These are phyloP conservation scores for Phyllotreta cruciferae DNA, from an alignment of 2,888 invertebrate species.

Conservation along the genomic window DNA sequence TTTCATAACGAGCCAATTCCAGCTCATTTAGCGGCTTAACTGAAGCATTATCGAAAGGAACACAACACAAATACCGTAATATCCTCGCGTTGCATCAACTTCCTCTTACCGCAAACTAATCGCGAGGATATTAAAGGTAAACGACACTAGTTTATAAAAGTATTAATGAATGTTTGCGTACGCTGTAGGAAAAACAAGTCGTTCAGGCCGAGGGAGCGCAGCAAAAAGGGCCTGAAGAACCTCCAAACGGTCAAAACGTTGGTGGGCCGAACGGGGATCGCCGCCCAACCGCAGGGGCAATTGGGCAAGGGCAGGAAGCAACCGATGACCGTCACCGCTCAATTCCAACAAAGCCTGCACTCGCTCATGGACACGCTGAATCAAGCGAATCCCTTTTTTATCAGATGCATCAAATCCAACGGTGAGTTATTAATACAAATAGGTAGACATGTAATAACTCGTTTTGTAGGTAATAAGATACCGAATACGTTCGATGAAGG, in stretches of 20 bases:
- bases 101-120: too few relatives aligned
- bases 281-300: conserved; percentile 62
- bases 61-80: too few relatives aligned
- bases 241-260: conserved; percentile 91
- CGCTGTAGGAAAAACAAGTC: conserved; percentile 96
- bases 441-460: too few relatives aligned
- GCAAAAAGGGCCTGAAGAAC: conserved; percentile 88
- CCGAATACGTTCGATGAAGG: conserved; percentile 93
- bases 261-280: conserved; percentile 75
- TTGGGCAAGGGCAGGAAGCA: conserved; percentile 78
- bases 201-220: conserved; percentile 84
- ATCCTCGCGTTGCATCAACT: too few relatives aligned
- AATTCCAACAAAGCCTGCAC: conserved; percentile 92
- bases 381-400: conserved; percentile 86
- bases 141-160: too few relatives aligned
- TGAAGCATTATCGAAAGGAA: too few relatives aligned
- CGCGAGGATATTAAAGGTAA: too few relatives aligned
- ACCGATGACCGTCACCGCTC: conserved; percentile 91
- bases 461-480: conserved; percentile 68
- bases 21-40: too few relatives aligned
- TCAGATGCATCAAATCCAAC: conserved; percentile 95
- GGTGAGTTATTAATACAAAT: conserved; percentile 63
- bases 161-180: too few relatives aligned
- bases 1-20: too few relatives aligned
- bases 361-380: conserved; percentile 93